Evolutionary conservation across 2,113 vertebrate genomes (phyloP).

Genomic region (Apus apus): DNA sequence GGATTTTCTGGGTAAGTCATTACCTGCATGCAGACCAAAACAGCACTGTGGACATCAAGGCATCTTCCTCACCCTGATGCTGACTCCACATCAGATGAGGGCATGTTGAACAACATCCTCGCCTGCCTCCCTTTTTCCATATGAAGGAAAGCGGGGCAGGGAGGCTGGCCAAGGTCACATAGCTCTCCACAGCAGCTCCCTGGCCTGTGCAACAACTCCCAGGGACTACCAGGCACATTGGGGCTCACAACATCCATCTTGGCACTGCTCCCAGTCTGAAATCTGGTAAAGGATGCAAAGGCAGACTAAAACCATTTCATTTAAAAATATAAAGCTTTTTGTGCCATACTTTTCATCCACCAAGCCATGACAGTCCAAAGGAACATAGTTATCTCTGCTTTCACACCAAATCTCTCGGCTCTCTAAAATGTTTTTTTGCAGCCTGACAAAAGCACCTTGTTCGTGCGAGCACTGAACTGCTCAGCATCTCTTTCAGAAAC

Average conservation of each 20-base stretch:
- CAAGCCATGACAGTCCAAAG: not conserved
- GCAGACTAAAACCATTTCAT: not conserved
- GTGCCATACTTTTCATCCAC: not conserved
- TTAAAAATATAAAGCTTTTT: not conserved
- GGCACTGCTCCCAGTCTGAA: not conserved
- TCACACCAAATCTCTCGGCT: not conserved
- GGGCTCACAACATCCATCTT: not conserved
- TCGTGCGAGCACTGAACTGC: not conserved
- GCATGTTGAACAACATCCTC: not conserved
- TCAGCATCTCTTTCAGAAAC: not conserved
- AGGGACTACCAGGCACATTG: not conserved
- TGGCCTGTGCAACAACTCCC: not conserved
- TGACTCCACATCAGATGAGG: not conserved
- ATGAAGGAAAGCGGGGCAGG: not conserved
- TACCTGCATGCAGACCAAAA: not conserved
- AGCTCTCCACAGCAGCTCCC: not conserved
- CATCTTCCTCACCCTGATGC: accelerated
- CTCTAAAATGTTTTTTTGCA: not conserved
- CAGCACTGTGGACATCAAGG: not conserved
- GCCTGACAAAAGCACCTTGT: not conserved
- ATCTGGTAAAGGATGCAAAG: not conserved
- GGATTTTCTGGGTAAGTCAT: not conserved
- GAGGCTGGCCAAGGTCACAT: not conserved
- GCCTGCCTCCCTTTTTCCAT: not conserved
- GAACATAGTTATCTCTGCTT: not conserved